These are phyloP conservation scores for Panulirus ornatus DNA, from an alignment of 1,140 invertebrate species.

Conservation along the genomic window DNA sequence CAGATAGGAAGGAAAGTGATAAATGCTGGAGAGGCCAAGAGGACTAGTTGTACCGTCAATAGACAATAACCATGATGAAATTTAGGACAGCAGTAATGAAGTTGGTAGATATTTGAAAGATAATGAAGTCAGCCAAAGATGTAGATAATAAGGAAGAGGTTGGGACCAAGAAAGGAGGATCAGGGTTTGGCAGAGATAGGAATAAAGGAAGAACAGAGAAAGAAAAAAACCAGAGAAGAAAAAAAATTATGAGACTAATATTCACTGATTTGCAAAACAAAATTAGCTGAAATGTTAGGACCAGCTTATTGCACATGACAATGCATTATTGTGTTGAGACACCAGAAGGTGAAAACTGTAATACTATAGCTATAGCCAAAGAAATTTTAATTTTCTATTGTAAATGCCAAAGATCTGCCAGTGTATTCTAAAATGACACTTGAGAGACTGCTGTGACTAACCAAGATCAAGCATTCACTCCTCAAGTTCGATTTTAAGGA, in stretches of 20 bases:
- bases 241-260: background rate
- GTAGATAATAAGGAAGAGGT: background rate
- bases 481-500: background rate
- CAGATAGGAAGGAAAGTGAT: background rate
- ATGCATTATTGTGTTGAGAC: background rate
- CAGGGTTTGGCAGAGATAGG: no score
- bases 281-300: background rate
- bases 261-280: background rate
- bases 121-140: background rate
- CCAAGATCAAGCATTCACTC: background rate
- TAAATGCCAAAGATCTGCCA: conserved; percentile 28
- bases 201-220: no score
- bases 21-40: background rate
- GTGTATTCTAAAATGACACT: background rate
- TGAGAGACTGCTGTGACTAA: background rate
- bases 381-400: conserved; percentile 28
- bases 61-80: background rate
- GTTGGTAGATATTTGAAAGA: background rate
- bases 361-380: conserved; percentile 44
- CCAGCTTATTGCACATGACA: background rate
- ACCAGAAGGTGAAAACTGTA: conserved; percentile 18
- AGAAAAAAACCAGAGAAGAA: background rate
- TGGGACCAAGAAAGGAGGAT: background rate
- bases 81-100: no score
- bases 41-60: background rate